A percentile compares a stretch with the other conserved stretches of the same genome.
These are phyloP conservation scores for Malurus alboscapulatus DNA, from an alignment of 2,113 vertebrate genomes.

Conservation along the genomic window DNA sequence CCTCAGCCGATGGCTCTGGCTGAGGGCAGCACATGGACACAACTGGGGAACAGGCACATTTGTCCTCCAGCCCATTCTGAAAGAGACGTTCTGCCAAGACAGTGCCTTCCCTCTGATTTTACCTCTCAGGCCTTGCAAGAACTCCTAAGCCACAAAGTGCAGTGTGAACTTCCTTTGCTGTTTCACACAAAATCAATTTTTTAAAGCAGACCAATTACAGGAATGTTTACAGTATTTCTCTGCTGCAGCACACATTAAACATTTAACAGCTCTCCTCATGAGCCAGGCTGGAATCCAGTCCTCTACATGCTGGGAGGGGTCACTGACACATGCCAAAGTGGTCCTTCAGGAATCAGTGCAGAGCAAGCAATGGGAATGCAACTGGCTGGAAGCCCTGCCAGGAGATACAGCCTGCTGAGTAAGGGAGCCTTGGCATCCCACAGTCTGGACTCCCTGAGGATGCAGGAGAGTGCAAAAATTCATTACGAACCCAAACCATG, in stretches of 20 bases:
- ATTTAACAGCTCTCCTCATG: background rate
- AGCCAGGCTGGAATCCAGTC: background rate
- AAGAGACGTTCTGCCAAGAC: background rate
- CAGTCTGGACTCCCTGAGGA: background rate
- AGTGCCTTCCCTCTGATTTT: background rate
- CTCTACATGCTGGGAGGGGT: background rate
- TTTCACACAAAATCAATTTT: constrained; percentile 14
- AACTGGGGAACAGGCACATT: background rate
- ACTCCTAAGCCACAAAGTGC: background rate
- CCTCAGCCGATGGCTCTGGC: rapidly evolving
- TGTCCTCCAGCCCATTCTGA: background rate
- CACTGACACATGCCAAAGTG: background rate
- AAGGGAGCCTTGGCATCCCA: background rate
- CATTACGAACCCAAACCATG: background rate
- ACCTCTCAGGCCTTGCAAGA: background rate
- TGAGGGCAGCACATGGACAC: background rate
- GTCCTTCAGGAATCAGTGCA: background rate
- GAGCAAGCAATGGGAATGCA: background rate
- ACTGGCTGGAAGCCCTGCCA: background rate
- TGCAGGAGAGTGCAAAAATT: background rate
- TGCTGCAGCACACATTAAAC: background rate
- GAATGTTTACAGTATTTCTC: constrained; percentile 4
- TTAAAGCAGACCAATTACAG: constrained; percentile 33
- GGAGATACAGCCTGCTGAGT: background rate
- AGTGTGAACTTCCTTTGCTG: background rate